These are phyloP conservation scores for Chaitophorus viminalis DNA, from an alignment of 2,888 invertebrate genomes.

Conservation along the genomic window DNA sequence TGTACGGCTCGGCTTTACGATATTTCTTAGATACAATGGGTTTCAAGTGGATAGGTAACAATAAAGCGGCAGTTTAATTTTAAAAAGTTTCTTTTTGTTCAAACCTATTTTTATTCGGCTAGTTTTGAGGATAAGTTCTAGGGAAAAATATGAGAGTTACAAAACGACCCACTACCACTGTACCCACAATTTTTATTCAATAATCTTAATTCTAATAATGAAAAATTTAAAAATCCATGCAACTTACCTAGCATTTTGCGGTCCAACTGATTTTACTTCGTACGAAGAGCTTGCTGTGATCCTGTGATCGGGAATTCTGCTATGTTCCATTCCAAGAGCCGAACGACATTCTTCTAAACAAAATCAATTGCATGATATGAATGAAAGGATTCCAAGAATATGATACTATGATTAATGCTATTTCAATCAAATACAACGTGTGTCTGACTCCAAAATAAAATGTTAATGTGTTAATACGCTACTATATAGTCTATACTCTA, in stretches of 20 bases:
- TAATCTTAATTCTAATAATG: not conserved
- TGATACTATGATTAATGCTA: no score
- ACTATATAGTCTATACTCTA: no score
- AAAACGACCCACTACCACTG: not conserved
- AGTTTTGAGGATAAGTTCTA: not conserved
- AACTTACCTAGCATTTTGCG: conserved; percentile 84
- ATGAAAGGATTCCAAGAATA: no score
- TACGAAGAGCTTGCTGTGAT: conserved; percentile 87
- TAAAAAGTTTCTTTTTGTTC: conserved; percentile 54
- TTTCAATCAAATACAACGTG: no score
- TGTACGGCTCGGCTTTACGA: not conserved
- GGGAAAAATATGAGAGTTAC: not conserved
- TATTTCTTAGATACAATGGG: conserved; percentile 36
- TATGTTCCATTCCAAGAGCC: conserved; percentile 88
- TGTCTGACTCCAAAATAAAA: no score
- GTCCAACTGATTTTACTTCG: conserved; percentile 87
- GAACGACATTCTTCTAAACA: conserved; percentile 75
- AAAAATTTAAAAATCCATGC: not conserved
- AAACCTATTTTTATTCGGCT: conserved; percentile 22
- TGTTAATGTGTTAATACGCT: no score
- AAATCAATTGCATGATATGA: not conserved
- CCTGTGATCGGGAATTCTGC: conserved; percentile 83
- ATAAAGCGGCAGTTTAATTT: conserved; percentile 47
- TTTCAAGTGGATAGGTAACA: conserved; percentile 42
- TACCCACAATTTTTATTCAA: not conserved